phyloP scores from a whole-genome alignment of 2,797 vertebrate genomes.

The Anguilla pacifica region DNA sequence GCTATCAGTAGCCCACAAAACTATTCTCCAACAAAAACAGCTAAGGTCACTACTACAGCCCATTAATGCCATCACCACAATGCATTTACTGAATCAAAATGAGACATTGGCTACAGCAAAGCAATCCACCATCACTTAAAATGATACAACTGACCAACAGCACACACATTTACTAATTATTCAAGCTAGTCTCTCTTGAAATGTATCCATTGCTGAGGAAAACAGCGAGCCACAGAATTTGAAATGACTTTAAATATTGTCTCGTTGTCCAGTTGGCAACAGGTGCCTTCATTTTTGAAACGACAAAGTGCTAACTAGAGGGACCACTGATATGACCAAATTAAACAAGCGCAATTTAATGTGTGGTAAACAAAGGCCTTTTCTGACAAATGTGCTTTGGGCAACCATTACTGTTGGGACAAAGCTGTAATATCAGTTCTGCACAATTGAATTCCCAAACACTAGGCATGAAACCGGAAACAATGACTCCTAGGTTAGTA shows the following conservation, averaged over 20 bases:
- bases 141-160: neutral
- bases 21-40: neutral
- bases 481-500: neutral
- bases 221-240: neutral
- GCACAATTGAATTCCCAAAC: slow-evolving; percentile 1
- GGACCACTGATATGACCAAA: neutral
- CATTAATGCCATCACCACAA: neutral
- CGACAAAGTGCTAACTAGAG: neutral
- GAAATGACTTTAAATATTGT: neutral
- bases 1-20: neutral
- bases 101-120: neutral
- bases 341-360: neutral
- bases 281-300: neutral
- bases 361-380: neutral
- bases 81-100: neutral
- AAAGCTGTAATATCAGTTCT: neutral
- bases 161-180: neutral
- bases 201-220: neutral
- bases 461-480: neutral
- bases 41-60: neutral
- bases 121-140: neutral
- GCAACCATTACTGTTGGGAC: slow-evolving; percentile 11
- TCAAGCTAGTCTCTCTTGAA: neutral
- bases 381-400: neutral
- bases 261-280: neutral